A percentile compares a stretch with the other conserved stretches of the same genome.
Evolutionary conservation across 1,140 invertebrate genomes (phyloP).

Genomic region (Campoletis sonorensis): DNA sequence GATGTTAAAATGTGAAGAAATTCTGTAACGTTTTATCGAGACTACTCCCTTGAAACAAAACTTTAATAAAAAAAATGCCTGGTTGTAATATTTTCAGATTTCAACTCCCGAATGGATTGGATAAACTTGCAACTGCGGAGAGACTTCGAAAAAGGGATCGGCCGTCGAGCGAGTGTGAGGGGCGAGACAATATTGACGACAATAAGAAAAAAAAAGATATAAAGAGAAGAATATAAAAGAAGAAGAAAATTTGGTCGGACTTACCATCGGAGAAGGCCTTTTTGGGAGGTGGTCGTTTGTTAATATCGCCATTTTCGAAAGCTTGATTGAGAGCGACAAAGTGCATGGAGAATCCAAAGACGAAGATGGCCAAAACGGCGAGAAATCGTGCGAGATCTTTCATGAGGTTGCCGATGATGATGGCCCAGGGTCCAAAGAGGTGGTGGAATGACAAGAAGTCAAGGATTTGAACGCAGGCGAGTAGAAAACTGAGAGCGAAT

Average conservation of each 20-base stretch:
- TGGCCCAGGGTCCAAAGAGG: slow-evolving; percentile 98
- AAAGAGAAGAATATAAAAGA: background rate
- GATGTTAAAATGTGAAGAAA: too few species aligned
- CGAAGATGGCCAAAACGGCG: slow-evolving; percentile 97
- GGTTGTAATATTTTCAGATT: background rate
- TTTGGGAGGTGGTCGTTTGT: slow-evolving; percentile 62
- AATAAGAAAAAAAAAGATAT: background rate
- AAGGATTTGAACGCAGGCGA: slow-evolving; percentile 97
- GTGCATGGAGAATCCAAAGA: slow-evolving; percentile 98
- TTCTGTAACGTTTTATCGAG: too few species aligned
- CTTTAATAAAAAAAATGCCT: background rate
- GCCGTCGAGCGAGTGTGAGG: background rate
- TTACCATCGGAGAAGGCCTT: slow-evolving; percentile 85
- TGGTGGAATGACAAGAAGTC: slow-evolving; percentile 99
- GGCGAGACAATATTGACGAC: background rate
- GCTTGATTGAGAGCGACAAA: slow-evolving; percentile 97
- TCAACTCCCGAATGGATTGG: background rate
- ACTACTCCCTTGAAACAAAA: too few species aligned
- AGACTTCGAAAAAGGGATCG: background rate
- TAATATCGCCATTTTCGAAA: slow-evolving; percentile 81
- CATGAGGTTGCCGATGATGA: slow-evolving; percentile 92
- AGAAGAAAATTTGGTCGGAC: slow-evolving; percentile 57
- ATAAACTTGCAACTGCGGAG: background rate
- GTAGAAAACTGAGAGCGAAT: slow-evolving; percentile 94
- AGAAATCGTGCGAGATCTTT: slow-evolving; percentile 96